Base-by-base conservation (phyloP, 1,140 invertebrate species). In the Lutraria rhynchaena region DNA sequence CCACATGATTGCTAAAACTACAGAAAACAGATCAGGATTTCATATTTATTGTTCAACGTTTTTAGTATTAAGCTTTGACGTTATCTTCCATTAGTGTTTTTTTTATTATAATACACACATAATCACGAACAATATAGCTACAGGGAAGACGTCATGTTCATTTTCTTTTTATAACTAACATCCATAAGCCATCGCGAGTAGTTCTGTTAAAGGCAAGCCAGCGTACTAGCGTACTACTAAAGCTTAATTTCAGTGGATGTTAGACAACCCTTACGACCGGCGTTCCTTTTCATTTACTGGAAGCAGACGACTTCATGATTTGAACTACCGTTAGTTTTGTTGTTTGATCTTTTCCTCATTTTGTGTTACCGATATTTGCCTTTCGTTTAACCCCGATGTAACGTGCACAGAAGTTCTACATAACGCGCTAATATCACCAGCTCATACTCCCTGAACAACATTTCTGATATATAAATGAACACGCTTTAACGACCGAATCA, bases 281-380 rank as follows among this genome's bases (percentile, higher is more conserved):
- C 71, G 71, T 60, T 74, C 55, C 71, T 44, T 60, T 74, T 60
- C 71, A 46, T 74, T 74, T 57, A 29, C 71, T 31, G 58, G 3
- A 51, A 29, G 57, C 71, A 58, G 71, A 74, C 71, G 69, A 71
- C 33, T 22, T 35, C 17, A 49, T 67, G 63, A 67, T 67, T 46
- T 67, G 7, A 46, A 29, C 63, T 15, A 29, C 63, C 44, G 63
- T 15, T 19, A 41, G 37, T 41, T 41, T 22, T 37, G 4, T 27
- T 49, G 44, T 67, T 67, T 67, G 61, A 65, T 65, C 61, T 65
- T 65, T 29, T 3, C 44, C 1, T 49, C 27, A 37, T 67, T 67
- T 67, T 67, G 41, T 67, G 41, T 27, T 67, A 67, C 44, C 63
- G 63, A 22, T 24, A 41, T 41, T 46, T 67, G 63, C 63, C 63